These are phyloP conservation scores for Phyllopteryx taeniolatus DNA, from an alignment of 2,113 vertebrate genomes.

Conservation along the genomic window DNA sequence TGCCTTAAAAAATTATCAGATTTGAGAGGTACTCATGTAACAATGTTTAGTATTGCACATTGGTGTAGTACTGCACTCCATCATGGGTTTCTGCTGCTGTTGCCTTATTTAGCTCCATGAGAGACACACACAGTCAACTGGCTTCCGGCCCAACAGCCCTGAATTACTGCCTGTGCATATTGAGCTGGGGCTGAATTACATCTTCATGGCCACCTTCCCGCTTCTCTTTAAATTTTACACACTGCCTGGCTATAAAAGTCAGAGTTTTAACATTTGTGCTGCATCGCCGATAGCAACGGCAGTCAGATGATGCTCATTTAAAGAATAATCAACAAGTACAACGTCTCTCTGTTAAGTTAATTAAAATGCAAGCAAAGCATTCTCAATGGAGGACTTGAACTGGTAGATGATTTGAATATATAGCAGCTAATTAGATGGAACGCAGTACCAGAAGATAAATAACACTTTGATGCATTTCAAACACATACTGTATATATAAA, in stretches of 20 bases:
- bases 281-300: neutral
- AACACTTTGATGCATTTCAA: neutral
- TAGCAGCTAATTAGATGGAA: neutral
- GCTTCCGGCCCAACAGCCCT: neutral
- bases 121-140: neutral
- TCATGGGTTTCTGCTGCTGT: neutral
- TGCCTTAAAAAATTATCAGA: neutral
- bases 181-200: slow-evolving; percentile 8
- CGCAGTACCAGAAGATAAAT: neutral
- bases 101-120: neutral
- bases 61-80: neutral
- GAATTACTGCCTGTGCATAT: neutral
- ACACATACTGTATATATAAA: neutral
- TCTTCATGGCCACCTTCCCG: neutral
- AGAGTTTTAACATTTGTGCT: neutral
- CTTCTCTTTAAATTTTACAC: neutral
- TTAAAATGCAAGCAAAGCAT: slow-evolving; percentile 1
- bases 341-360: neutral
- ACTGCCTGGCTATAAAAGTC: neutral
- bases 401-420: neutral
- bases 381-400: neutral
- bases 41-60: neutral
- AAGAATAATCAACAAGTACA: neutral
- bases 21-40: neutral
- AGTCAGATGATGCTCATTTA: neutral